A percentile compares a stretch with the other conserved stretches of the same genome.
phyloP scores from a whole-genome alignment of 2,113 vertebrate genomes.

The Corythaeola cristata region DNA sequence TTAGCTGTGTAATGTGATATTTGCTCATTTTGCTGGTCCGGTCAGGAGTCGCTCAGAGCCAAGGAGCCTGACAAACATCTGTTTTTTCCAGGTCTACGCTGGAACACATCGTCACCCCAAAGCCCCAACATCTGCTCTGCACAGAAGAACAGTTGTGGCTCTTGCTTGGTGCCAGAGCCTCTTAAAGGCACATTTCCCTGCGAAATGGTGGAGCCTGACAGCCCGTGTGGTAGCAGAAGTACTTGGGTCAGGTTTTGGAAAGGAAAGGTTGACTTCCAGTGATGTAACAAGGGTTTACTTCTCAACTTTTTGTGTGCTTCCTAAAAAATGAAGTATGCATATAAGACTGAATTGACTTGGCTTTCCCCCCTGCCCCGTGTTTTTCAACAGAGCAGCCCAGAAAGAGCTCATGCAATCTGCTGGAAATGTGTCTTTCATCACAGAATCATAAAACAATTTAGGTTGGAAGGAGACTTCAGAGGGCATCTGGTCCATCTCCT shows the following conservation, averaged over 20 bases:
- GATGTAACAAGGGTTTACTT: not conserved
- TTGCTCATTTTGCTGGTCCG: not conserved
- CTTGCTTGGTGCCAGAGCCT: not conserved
- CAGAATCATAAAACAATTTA: not conserved
- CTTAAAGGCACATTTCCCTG: conserved; percentile 6
- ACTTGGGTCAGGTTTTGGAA: not conserved
- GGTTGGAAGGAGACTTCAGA: not conserved
- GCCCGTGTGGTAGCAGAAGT: not conserved
- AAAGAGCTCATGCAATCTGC: not conserved
- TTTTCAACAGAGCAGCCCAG: not conserved
- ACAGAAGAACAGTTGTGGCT: not conserved
- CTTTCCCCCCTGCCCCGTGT: no score
- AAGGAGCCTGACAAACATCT: conserved; percentile 32
- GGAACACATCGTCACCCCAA: not conserved
- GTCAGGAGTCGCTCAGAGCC: not conserved
- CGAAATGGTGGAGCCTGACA: accelerated
- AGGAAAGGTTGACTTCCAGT: not conserved
- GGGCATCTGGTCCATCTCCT: not conserved
- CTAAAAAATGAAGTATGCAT: not conserved
- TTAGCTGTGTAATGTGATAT: not conserved
- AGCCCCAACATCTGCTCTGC: not conserved
- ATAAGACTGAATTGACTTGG: not conserved
- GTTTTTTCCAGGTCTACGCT: not conserved
- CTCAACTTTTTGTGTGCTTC: not conserved
- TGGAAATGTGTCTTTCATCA: not conserved